Evolutionary conservation across 1,140 invertebrate genomes (phyloP), one percentile per base, ranked within the genome.

Genomic region (Trichonephila inaurata): DNA sequence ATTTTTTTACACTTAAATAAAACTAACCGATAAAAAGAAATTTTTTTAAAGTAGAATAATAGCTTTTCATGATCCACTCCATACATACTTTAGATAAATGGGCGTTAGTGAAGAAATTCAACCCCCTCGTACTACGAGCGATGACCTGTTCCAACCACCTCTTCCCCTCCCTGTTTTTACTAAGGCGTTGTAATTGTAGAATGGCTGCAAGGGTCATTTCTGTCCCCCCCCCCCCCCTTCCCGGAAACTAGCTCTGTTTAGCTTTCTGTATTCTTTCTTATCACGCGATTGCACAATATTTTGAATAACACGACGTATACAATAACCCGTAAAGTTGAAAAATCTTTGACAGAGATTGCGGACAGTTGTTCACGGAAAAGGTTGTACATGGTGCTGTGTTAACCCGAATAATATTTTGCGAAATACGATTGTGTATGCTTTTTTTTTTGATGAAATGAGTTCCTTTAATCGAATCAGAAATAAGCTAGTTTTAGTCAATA

Each of bases 241-340:
- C 88, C 66, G 66, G 88, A 89, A 89, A 89, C 88, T 66, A 89
- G 88, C 62, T 62, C 24, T 64, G 64, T 69, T 89, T 72, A 33
- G 61, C 61, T 88, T 88, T 88, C 33, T 66, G 86, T 62, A 66
- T 66, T 66, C 86, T 40, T 64, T 88, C 21, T 64, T 21, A 88
- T 88, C 86, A 88, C 86, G 86, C 28, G n/a, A 88, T 88, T 88
- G 62, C 33, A 62, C 86, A 88, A 83, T 62, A 64, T 64, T 44
- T 88, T 28, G 60, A 88, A 88, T 33, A 44, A 88, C 60, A 58
- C n/a, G 51, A 51, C 40, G 82, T 51, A 51, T 58, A 88, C 61
- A 62, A 88, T 62, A 88, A 88, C 44, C 21, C 24, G 44, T 12
- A 85, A 60, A 85, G 28, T 33, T 77, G 69, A 77, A 77, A 72